Conservation (phyloP, 2,797 vertebrate species). For the Acestrorhynchus altus region DNA sequence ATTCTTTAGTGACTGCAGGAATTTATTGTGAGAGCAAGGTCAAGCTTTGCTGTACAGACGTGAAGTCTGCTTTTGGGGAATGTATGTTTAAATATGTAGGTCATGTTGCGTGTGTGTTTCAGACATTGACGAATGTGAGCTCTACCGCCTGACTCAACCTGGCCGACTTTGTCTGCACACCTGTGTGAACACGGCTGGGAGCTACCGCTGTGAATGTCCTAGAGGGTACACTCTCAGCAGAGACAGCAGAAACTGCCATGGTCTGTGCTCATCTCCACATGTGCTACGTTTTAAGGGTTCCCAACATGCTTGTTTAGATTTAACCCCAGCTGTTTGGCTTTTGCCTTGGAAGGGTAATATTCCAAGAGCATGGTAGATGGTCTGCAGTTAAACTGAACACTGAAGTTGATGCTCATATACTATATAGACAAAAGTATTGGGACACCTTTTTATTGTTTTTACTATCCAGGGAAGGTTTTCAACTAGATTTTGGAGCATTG, state of each 20-base stretch:
- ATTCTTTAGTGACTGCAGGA: background rate
- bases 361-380: no score
- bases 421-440: no score
- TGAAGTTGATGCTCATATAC: background rate
- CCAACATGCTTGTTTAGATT: background rate
- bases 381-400: background rate
- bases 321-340: background rate
- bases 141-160: constrained; percentile 76
- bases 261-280: constrained; percentile 61
- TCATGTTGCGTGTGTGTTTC: constrained; percentile 2
- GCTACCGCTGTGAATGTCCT: constrained; percentile 85
- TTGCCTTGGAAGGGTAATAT: background rate
- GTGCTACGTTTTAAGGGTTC: background rate
- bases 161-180: constrained; percentile 80
- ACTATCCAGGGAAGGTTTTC: no score
- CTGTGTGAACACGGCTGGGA: constrained; percentile 84
- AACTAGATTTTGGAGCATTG: no score
- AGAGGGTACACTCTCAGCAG: constrained; percentile 75
- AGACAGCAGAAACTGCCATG: constrained; percentile 79
- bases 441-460: no score
- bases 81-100: constrained; percentile 4
- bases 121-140: constrained; percentile 87
- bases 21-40: background rate
- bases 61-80: background rate
- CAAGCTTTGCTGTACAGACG: background rate